phyloP scores from a whole-genome alignment of 2,113 vertebrate genomes.

The Xerus inauris region DNA sequence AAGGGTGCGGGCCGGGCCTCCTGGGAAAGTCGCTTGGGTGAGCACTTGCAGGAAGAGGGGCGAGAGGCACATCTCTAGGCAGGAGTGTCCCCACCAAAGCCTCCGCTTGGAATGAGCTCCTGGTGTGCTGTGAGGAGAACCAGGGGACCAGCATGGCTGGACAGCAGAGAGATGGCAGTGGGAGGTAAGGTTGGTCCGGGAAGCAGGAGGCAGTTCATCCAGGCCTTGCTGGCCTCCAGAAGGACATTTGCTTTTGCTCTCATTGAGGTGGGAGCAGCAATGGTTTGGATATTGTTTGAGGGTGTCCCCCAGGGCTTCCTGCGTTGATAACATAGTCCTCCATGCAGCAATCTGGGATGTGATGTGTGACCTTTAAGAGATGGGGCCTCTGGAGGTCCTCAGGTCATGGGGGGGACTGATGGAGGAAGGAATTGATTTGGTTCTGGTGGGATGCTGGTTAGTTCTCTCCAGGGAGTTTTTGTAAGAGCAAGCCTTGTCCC shows the following conservation, averaged over 20 bases:
- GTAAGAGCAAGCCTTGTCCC: neutral
- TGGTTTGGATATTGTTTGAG: neutral
- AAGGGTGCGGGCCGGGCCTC: neutral
- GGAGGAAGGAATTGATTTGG: neutral
- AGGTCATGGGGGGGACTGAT: neutral
- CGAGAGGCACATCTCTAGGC: neutral
- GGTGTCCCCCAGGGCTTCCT: neutral
- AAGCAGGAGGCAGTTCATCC: neutral
- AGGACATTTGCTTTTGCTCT: neutral
- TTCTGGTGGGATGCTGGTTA: neutral
- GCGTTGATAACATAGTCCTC: neutral
- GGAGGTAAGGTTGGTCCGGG: neutral
- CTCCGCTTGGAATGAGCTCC: neutral
- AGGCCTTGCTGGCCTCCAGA: neutral
- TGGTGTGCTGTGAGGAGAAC: neutral
- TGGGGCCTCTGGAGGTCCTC: neutral
- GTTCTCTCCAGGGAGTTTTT: neutral
- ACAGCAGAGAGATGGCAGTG: neutral
- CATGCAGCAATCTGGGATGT: neutral
- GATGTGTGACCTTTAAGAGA: neutral
- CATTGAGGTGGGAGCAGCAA: neutral
- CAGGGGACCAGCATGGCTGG: neutral
- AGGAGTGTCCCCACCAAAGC: neutral
- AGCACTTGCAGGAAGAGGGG: too few relatives aligned
- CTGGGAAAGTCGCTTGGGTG: neutral